Conservation (phyloP, 2,888 invertebrate species). For the Capitulum mitella region DNA sequence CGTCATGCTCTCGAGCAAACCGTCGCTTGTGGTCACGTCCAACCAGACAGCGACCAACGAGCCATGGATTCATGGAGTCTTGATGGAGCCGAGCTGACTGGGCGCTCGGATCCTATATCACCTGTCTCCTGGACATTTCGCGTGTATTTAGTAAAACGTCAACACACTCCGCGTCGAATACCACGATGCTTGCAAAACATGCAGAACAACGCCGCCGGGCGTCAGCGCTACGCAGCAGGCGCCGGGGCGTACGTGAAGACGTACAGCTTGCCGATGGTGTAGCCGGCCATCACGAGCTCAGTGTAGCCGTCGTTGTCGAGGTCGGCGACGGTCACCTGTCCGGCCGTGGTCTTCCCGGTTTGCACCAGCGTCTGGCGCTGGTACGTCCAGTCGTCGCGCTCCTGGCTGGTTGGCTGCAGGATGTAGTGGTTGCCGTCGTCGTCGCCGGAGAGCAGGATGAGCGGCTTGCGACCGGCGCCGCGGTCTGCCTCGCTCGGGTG, state of each 20-base stretch:
- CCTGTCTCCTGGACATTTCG: too few relatives aligned
- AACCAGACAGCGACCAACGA: too few relatives aligned
- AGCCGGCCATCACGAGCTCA: constrained; percentile 39
- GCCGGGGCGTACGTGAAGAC: constrained; percentile 38
- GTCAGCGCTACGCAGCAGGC: neutral
- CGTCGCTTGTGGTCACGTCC: too few relatives aligned
- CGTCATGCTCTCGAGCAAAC: too few relatives aligned
- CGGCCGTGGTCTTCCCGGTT: constrained; percentile 38
- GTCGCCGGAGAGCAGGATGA: constrained; percentile 40
- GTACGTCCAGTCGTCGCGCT: constrained; percentile 38
- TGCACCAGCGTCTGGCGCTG: constrained; percentile 38
- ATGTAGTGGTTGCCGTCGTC: constrained; percentile 40
- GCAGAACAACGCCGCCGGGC: neutral
- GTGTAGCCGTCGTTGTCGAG: constrained; percentile 40
- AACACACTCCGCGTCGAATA: too few relatives aligned
- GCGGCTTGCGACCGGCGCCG: constrained; percentile 36
- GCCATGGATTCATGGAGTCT: too few relatives aligned
- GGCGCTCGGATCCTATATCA: too few relatives aligned
- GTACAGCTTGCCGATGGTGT: constrained; percentile 37
- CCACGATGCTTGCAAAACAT: too few relatives aligned
- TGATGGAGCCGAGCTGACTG: too few relatives aligned
- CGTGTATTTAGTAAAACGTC: too few relatives aligned
- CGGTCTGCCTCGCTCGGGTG: constrained; percentile 36
- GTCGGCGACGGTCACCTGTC: constrained; percentile 39
- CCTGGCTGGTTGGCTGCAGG: constrained; percentile 38